Base-by-base conservation (phyloP, 2,113 vertebrate species). In the Crypturellus undulatus region DNA sequence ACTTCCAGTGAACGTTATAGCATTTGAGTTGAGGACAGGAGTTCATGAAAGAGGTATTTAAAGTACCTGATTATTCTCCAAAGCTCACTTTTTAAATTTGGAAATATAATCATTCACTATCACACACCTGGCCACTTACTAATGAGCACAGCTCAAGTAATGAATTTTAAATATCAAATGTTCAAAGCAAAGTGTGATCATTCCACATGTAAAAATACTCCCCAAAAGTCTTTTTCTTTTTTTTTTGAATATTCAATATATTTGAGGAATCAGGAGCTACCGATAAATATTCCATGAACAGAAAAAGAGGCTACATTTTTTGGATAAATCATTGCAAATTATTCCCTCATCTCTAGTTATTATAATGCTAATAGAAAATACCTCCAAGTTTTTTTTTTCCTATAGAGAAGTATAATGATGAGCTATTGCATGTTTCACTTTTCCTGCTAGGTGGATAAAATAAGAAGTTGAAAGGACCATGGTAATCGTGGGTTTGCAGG, bases 261-360 rank as follows among this genome's bases (percentile, higher is more conserved):
- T 95, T 79, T 68, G 85, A 90, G 70, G 72, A 95, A 93, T 88
- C 71, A 42, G 0, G 8, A 94, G 90, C 87, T 95, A 60, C 59
- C 90, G 79, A 94, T 95, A 96, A 97, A 96, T 97, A 95, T 94
- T 97, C 93, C 62, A 96, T 95, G 83, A 97, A 82, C 32, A 65
- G 92, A 94, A 96, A 95, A 91, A 95, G 95, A 79, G 43, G 73
- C 79, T 96, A 96, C 90, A 81, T 94, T 97, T 97, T 97, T 94
- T 88, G 14, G 93, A 92, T 96, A 96, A 96, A 95, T 96, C 93
- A 94, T 89, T 94, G 94, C 95, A 96, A 96, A 96, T 97, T 94
- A 96, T 69, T 95, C 95, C 86, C 93, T 94, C 83, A 90, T 90
- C 95, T 94, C 80, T 84, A 81, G 72, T 92, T 97, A 73, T 95